phyloP scores from a whole-genome alignment of 1,140 invertebrate species.

The Penaeus japonicus region DNA sequence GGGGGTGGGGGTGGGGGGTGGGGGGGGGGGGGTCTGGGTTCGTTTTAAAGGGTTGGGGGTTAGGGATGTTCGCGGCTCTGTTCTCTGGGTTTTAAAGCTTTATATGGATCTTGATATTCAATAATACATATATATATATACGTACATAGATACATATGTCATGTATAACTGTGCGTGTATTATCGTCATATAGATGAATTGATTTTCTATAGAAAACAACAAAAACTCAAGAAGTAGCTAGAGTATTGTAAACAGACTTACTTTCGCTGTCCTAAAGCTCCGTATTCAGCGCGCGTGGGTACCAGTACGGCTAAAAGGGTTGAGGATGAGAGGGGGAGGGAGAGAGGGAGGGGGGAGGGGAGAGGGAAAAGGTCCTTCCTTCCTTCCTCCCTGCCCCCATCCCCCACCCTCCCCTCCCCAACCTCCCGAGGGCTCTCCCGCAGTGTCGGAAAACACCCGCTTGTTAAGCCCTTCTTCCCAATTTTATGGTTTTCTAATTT shows the following conservation, averaged over 20 bases:
- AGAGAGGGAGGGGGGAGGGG: too few species aligned
- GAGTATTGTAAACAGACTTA: too few species aligned
- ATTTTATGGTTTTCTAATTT: constrained; percentile 55
- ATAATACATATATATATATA: background rate
- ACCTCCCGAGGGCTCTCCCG: background rate
- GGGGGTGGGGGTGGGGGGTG: background rate
- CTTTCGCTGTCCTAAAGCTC: too few species aligned
- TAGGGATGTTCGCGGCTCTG: too few species aligned
- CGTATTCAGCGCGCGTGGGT: too few species aligned
- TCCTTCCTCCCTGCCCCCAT: background rate
- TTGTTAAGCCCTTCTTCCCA: constrained; percentile 40
- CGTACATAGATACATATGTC: background rate
- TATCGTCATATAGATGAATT: too few species aligned
- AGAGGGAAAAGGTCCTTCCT: too few species aligned
- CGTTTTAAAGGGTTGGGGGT: background rate
- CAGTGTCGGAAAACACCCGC: constrained; percentile 26
- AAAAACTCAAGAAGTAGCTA: too few species aligned
- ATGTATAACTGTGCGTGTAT: background rate
- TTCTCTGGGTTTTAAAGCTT: too few species aligned
- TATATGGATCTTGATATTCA: background rate
- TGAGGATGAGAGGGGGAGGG: too few species aligned
- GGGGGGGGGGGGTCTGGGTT: background rate
- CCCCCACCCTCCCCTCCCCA: background rate
- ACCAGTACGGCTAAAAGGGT: too few species aligned
- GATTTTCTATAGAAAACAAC: too few species aligned